Conservation (phyloP, 2,888 invertebrate genomes). For the Rhingia campestris region DNA sequence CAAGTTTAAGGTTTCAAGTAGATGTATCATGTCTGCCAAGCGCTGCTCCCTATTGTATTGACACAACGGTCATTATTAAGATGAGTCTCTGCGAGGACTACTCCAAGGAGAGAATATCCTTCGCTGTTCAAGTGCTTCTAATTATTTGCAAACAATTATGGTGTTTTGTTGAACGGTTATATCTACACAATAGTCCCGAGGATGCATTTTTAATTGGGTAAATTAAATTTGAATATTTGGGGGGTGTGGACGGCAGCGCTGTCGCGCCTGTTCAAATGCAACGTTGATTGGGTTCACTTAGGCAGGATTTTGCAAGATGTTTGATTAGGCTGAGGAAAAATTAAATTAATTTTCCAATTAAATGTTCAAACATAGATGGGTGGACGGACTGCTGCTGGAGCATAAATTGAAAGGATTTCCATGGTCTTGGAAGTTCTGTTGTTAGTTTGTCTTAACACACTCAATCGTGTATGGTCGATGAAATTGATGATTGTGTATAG, state of each 20-base stretch:
- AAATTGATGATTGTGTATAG: no score
- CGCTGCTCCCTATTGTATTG: conserved; percentile 27
- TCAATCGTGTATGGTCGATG: neutral
- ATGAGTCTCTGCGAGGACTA: conserved; percentile 9
- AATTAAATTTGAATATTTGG: conserved; percentile 20
- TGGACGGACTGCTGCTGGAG: neutral
- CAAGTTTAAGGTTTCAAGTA: conserved; percentile 70
- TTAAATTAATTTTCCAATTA: conserved; percentile 41
- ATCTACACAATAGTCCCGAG: neutral
- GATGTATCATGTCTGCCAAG: conserved; percentile 10
- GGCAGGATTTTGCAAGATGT: neutral
- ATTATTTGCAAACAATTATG: conserved; percentile 51
- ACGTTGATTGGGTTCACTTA: conserved; percentile 3
- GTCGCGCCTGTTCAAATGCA: neutral
- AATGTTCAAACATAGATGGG: conserved; percentile 37
- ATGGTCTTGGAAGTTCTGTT: neutral
- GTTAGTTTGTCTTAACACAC: neutral
- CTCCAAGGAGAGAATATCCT: neutral
- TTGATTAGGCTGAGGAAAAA: neutral
- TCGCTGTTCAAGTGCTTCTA: conserved; percentile 16
- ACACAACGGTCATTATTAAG: conserved; percentile 47
- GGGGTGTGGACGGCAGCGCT: neutral
- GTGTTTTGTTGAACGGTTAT: conserved; percentile 1
- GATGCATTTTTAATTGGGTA: conserved; percentile 23
- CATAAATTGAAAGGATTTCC: neutral